Evolutionary conservation across 2,888 invertebrate species (phyloP).

Genomic region (Acanthacorydalis orientalis): DNA sequence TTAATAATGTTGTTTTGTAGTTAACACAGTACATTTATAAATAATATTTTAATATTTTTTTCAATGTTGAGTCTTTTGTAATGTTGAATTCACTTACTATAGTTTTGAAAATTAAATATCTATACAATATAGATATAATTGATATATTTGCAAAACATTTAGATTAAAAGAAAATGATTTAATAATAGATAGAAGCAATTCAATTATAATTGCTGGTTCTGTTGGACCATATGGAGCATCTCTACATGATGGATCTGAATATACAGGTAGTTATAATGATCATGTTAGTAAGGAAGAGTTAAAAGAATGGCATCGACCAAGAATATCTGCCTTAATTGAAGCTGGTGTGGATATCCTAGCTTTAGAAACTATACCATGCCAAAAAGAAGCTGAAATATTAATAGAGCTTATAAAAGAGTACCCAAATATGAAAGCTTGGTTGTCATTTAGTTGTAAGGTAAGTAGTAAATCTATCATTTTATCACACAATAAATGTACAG

Average conservation of each 20-base stretch:
- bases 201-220: conserved; percentile 64
- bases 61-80: too few relatives aligned
- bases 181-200: conserved; percentile 11
- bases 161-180: not conserved
- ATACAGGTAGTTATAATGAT: conserved; percentile 68
- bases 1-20: too few relatives aligned
- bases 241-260: conserved; percentile 83
- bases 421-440: conserved; percentile 67
- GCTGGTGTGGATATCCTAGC: conserved; percentile 75
- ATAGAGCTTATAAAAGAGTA: conserved; percentile 63
- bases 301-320: conserved; percentile 69
- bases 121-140: conserved; percentile 7
- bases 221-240: conserved; percentile 88
- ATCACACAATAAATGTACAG: too few relatives aligned
- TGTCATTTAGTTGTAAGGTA: conserved; percentile 77
- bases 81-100: too few relatives aligned
- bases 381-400: conserved; percentile 64
- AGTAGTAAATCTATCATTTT: conserved; percentile 10
- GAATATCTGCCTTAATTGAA: conserved; percentile 61
- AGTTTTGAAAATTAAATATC: not conserved
- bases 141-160: too few relatives aligned
- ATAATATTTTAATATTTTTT: too few relatives aligned
- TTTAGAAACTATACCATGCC: conserved; percentile 83
- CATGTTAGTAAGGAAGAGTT: conserved; percentile 43
- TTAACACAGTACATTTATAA: too few relatives aligned